Evolutionary conservation across 2,888 invertebrate species (phyloP).

Genomic region (Habroteleia sp.): DNA sequence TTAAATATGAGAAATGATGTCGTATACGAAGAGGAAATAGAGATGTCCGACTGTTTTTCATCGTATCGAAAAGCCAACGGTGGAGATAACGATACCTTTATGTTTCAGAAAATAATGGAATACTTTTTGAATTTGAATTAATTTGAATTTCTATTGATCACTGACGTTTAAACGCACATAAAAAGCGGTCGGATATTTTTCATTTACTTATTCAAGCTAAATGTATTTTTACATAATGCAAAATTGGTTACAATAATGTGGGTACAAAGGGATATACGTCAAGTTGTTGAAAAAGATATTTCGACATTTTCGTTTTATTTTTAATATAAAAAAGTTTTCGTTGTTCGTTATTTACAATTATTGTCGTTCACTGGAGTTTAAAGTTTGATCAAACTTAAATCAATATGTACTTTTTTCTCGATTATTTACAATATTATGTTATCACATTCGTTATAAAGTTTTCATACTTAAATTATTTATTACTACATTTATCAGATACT

Average conservation of each 20-base stretch:
- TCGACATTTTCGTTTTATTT: slow-evolving; percentile 20
- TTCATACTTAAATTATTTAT: not conserved
- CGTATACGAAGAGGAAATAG: slow-evolving; percentile 18
- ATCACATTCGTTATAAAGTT: slow-evolving; percentile 21
- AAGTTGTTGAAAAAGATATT: slow-evolving; percentile 37
- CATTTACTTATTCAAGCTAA: slow-evolving; percentile 40
- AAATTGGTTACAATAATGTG: slow-evolving; percentile 50
- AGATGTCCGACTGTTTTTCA: slow-evolving; percentile 23
- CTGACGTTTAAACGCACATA: slow-evolving; percentile 42
- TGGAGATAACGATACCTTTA: slow-evolving; percentile 38
- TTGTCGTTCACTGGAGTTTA: slow-evolving; percentile 9
- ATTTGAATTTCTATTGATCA: slow-evolving; percentile 58
- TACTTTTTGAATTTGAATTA: slow-evolving; percentile 50
- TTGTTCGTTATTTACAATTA: slow-evolving; percentile 28
- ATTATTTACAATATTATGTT: slow-evolving; percentile 33
- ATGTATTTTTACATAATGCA: slow-evolving; percentile 46
- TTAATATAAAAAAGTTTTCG: slow-evolving; percentile 25
- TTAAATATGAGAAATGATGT: slow-evolving; percentile 12
- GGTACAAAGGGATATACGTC: slow-evolving; percentile 44
- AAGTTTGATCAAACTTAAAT: slow-evolving; percentile 7
- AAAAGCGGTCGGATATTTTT: slow-evolving; percentile 45
- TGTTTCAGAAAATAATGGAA: slow-evolving; percentile 44
- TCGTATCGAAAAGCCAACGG: slow-evolving; percentile 15
- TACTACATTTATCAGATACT: too few species aligned
- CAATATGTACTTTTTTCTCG: not conserved